Evolutionary conservation across 2,113 vertebrate species (phyloP), one percentile per base, ranked within the genome.

Genomic region (Aptenodytes patagonicus): DNA sequence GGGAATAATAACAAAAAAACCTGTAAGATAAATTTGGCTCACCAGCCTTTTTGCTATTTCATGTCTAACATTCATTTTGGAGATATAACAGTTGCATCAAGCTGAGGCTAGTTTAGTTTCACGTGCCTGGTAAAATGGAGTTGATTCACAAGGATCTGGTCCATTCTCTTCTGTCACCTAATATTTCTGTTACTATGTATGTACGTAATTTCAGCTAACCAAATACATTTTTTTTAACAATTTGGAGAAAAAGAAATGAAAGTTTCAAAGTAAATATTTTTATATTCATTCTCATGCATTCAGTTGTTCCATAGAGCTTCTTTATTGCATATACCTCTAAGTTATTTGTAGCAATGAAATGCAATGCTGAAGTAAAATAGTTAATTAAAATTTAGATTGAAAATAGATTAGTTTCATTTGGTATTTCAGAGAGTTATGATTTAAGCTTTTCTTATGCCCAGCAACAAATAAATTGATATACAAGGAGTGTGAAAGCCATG

Each of bases 391-490:
- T 83, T 71, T 19, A 42, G 22, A 58, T 52, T 87, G 69, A 54
- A 47, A 81, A 77, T 34, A 44, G 55, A 73, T 77, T 55, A 61
- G 12, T 31, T 77, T 80, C 7, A 68, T 89, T 87, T 86, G 62
- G 54, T 94, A 64, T 87, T 80, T 65, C n/a, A 38, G 36, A 64
- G 60, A 36, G 65, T 75, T 83, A 65, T 88, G 75, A 55, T 81
- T 94, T 88, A 68, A 82, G 66, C 22, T 94, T 92, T 93, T 81
- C 90, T 94, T 96, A 66, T 87, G 93, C 66, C 19, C 52, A 83
- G 52, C 65, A 61, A 61, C 32, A 81, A 86, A 84, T 72, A 88
- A 96, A 92, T 96, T 77, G 70, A 46, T 65, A 47, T 44, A 46
- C 55, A 77, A 83, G 60, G 49, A 86, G 40, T 29, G 28, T 17